Evolutionary conservation across 2,888 invertebrate genomes (phyloP), one percentile per base, ranked within the genome.

Genomic region (Camptogramma bilineatum): DNA sequence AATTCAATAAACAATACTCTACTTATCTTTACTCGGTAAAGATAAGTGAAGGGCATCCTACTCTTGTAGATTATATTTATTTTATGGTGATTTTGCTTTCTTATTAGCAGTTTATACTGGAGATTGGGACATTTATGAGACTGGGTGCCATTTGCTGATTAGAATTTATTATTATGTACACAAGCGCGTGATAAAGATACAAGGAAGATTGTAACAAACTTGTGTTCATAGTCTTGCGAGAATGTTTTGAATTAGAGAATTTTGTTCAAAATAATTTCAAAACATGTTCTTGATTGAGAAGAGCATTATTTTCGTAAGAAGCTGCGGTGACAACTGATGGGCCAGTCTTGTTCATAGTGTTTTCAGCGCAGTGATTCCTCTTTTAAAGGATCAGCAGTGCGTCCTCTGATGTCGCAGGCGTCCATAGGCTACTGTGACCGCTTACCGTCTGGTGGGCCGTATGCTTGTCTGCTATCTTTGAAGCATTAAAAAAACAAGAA

Each of bases 91-190:
- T 65, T 62, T 51, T 39, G 9, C 53, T 53, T 46, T 57, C 53
- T 57, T 65, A 65, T 62, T 57, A 65, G 57, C 57, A 54, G 53
- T 57, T 62, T 57, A 61, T 21, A n/a, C 44, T 21, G 44, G 44
- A 52, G 48, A 31, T 58, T 34, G 51, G 48, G 46, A 56, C 62
- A 56, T 61, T 64, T 65, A 65, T 48, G 65, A 28, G 61, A 58
- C 61, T 54, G 61, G 61, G 61, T 44, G 52, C 64, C 31, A 56
- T 65, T 61, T 51, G 61, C 65, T 62, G 57, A 65, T 65, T 65
- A 65, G 34, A 65, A 62, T 65, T 57, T 62, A 65, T 65, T 61
- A 54, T 65, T 65, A 62, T 65, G 31, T 34, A 18, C 52, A 52
- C 52, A 55, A 61, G 56, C 34, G 44, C 56, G 53, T 58, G 53